phyloP scores from a whole-genome alignment of 2,113 vertebrate genomes.

The Seriola quinqueradiata region DNA sequence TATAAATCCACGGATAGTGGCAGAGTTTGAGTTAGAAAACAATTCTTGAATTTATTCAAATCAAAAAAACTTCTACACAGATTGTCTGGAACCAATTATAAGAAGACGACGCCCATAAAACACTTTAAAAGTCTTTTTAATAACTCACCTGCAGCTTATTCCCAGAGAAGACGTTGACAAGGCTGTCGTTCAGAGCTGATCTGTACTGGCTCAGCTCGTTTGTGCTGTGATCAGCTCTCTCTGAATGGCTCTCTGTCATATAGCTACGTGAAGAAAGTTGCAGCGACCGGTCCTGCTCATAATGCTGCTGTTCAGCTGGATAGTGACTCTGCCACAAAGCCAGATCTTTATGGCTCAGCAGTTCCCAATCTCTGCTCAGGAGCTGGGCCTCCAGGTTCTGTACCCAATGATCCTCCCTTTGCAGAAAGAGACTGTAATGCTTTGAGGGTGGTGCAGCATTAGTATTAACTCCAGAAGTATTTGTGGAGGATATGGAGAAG shows the following conservation, averaged over 20 bases:
- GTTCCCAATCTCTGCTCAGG: not conserved
- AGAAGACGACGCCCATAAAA: no score
- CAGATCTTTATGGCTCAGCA: slow-evolving; percentile 20
- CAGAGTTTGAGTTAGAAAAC: no score
- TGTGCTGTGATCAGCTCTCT: not conserved
- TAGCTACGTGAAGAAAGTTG: not conserved
- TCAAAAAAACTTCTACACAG: no score
- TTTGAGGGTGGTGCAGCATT: slow-evolving; percentile 62
- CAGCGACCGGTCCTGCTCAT: not conserved
- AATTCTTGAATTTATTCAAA: no score
- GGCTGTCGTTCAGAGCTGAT: slow-evolving; percentile 58
- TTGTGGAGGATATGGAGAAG: not conserved
- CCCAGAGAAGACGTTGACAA: not conserved
- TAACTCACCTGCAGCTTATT: slow-evolving; percentile 34
- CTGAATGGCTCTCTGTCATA: not conserved
- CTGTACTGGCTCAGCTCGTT: slow-evolving; percentile 55
- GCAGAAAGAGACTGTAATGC: slow-evolving; percentile 25
- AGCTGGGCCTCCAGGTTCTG: slow-evolving; percentile 42
- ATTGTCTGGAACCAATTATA: no score
- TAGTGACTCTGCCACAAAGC: slow-evolving; percentile 20
- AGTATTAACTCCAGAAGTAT: not conserved
- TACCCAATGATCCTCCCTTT: not conserved
- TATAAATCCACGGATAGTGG: no score
- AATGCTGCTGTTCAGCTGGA: not conserved
- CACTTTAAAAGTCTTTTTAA: not conserved